phyloP scores from a whole-genome alignment of 2,113 vertebrate species.

The Hippocampus abdominalis region DNA sequence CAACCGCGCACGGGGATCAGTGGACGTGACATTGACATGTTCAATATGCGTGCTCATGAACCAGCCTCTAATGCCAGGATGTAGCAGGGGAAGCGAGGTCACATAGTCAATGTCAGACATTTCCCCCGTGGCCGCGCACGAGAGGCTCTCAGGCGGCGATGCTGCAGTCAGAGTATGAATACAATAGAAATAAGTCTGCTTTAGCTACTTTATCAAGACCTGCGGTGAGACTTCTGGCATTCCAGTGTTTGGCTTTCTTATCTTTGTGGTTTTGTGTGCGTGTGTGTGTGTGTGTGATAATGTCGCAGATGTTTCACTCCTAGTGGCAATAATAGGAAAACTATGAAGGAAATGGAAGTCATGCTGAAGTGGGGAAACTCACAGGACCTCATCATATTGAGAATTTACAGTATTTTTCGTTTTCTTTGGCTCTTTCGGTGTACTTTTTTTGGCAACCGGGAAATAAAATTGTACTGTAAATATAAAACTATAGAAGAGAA shows the following conservation, averaged over 20 bases:
- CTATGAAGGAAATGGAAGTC: background rate
- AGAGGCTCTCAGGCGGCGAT: background rate
- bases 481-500: too few species aligned
- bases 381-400: too few species aligned
- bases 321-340: background rate
- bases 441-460: too few species aligned
- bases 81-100: background rate
- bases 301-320: too few species aligned
- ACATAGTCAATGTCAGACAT: conserved; percentile 4
- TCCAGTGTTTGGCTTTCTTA: background rate
- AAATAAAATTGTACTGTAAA: too few species aligned
- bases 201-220: background rate
- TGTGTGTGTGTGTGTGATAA: too few species aligned
- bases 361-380: too few species aligned
- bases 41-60: conserved; percentile 4
- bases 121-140: background rate
- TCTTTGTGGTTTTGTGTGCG: background rate
- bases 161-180: background rate
- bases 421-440: too few species aligned
- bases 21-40: background rate
- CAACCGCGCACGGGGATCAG: background rate
- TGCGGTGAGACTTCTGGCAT: background rate
- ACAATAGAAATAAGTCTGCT: background rate
- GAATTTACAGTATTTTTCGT: too few species aligned
- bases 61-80: background rate